These are phyloP conservation scores for Chymomyza caudatula DNA, from an alignment of 2,888 invertebrate genomes.

Conservation along the genomic window DNA sequence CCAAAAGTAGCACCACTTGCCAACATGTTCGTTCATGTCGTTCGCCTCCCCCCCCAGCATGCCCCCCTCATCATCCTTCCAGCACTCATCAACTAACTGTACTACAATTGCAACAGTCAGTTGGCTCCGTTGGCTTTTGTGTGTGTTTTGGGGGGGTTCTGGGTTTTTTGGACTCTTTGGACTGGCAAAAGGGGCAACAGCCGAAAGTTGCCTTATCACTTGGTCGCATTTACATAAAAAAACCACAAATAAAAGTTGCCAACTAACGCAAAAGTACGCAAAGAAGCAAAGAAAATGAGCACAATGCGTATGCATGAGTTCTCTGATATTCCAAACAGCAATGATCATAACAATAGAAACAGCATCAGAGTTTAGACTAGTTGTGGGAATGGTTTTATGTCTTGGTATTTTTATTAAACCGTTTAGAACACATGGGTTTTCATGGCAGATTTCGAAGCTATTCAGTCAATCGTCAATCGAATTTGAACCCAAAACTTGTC, in stretches of 20 bases:
- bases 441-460: too few species aligned
- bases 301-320: constrained; percentile 1
- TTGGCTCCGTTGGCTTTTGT: not conserved
- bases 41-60: constrained; percentile 63
- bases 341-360: constrained; percentile 25
- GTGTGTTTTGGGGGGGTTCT: not conserved
- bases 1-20: constrained; percentile 46
- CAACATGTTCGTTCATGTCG: constrained; percentile 72
- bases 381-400: not conserved
- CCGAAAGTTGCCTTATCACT: constrained; percentile 73
- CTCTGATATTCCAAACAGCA: not conserved
- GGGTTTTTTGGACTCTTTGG: not conserved
- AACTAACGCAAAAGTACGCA: constrained; percentile 62
- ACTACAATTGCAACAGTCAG: not conserved
- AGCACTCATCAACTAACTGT: not conserved
- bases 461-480: too few species aligned
- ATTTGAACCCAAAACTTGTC: too few species aligned
- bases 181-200: constrained; percentile 21
- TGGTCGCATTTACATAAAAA: constrained; percentile 73
- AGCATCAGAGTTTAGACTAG: not conserved
- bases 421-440: too few species aligned
- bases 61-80: constrained; percentile 19
- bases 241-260: constrained; percentile 73
- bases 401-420: too few species aligned
- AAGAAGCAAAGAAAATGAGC: constrained; percentile 18